phyloP scores from a whole-genome alignment of 1,140 invertebrate species.

The Lineus longissimus region DNA sequence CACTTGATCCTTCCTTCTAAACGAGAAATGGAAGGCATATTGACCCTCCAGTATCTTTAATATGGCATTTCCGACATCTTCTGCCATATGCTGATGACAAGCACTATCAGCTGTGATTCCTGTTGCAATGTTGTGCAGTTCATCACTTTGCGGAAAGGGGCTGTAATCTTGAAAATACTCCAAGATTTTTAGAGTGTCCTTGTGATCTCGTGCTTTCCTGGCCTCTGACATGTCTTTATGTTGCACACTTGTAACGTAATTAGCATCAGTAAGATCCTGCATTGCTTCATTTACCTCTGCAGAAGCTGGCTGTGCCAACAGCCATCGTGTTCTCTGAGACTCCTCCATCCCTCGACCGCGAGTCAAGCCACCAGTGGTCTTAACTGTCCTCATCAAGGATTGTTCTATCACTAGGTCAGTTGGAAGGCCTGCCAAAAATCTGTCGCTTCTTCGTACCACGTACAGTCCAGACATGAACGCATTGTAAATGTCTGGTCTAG shows the following conservation, averaged over 20 bases:
- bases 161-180: constrained; percentile 13
- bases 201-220: constrained; percentile 15
- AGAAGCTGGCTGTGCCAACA: neutral
- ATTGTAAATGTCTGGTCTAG: neutral
- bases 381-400: constrained; percentile 37
- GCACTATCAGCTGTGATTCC: constrained; percentile 3
- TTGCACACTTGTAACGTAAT: constrained; percentile 24
- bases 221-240: constrained; percentile 16
- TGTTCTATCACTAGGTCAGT: constrained; percentile 37
- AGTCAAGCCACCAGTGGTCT: constrained; percentile 41
- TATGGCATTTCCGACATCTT: constrained; percentile 8
- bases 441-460: constrained; percentile 24
- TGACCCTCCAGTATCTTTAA: neutral
- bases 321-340: neutral
- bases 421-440: constrained; percentile 48
- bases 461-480: constrained; percentile 7
- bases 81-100: constrained; percentile 16
- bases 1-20: neutral
- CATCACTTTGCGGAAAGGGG: constrained; percentile 13
- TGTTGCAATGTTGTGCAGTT: constrained; percentile 19
- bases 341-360: neutral
- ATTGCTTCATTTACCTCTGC: neutral
- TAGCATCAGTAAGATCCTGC: neutral
- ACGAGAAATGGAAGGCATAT: neutral
- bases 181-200: constrained; percentile 18